phyloP scores from a whole-genome alignment of 2,113 vertebrate species.

The Malurus melanocephalus region DNA sequence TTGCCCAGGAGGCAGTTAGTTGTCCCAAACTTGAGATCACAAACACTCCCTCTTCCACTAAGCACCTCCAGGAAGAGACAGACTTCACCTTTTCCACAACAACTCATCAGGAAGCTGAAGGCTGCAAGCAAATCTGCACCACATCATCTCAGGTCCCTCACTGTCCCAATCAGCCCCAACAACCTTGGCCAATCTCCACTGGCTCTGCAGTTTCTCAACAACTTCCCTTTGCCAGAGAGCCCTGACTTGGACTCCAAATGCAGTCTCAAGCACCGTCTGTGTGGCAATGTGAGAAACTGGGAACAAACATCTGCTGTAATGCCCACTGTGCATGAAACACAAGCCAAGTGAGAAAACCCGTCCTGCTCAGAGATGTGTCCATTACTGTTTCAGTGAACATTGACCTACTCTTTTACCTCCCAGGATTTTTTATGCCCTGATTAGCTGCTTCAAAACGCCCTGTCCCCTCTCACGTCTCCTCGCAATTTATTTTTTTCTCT shows the following conservation, averaged over 20 bases:
- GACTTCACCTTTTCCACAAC: not conserved
- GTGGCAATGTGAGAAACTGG: rapidly evolving
- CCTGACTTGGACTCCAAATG: not conserved
- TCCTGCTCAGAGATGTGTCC: not conserved
- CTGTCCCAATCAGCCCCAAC: not conserved
- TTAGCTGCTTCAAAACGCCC: not conserved
- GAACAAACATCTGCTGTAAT: not conserved
- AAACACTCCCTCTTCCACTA: not conserved
- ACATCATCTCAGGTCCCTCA: rapidly evolving
- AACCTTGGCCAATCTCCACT: not conserved
- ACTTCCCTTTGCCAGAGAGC: not conserved
- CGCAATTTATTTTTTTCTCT: not conserved
- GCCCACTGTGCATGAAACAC: rapidly evolving
- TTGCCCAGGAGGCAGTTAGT: not conserved
- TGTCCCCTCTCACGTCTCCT: not conserved
- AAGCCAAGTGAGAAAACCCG: not conserved
- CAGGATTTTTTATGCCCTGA: not conserved
- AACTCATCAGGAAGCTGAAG: not conserved
- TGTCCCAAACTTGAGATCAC: not conserved
- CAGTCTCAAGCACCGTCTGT: not conserved
- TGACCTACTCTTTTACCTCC: not conserved
- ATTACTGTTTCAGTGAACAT: not conserved
- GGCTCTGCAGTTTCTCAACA: not conserved
- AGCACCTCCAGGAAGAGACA: not conserved
- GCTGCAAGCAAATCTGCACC: not conserved